Base-by-base conservation (phyloP, 2,797 vertebrate species). In the Sternarchorhynchus goeldii region DNA sequence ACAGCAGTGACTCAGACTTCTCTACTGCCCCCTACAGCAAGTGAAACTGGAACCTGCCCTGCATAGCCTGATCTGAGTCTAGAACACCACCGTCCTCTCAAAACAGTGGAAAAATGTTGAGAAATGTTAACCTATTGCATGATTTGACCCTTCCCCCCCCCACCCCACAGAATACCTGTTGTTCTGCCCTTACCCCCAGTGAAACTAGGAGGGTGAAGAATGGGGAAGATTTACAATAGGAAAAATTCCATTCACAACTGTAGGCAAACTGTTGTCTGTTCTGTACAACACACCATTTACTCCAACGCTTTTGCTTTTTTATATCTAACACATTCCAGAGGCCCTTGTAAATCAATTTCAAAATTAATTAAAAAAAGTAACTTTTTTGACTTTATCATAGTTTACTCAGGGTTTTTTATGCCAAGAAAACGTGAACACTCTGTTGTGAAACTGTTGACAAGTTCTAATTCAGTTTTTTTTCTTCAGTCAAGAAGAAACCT, bases 1-100 rank as follows among this genome's bases (percentile, higher is more conserved):
- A 90, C 97, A 98, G 93, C 97, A 99, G 93, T 99, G 95, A 96
- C 73, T 88, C 88, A 90, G 88, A 89, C 87, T 86, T 85, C 89
- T 87, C 86, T 90, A 93, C 87, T 88, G 89, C 87, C 92, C 64
- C 68, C 71, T 25, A 12, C 58, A 68, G 67, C 90, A 83, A 86
- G 69, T 86, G 87, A 82, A 73, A 20, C 80, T 78, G 79, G 65
- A 81, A 63, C 64, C 64, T 65, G 63, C 69, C 76, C 57, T 41
- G 41, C 58, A 60, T 82, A 84, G 83, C 83, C 88, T 84, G 86
- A 50, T 77, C 75, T 86, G 85, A 87, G 87, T 45, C 41, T 82
- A 88, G 86, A 87, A 81, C 85, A 83, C 86, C 84, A 21, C 84
- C 75, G 73, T 86, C 75, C 39, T 67, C 76, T 20, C 60, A 31